These are phyloP conservation scores for Megathymus violae DNA, from an alignment of 1,140 invertebrate species.

Conservation along the genomic window DNA sequence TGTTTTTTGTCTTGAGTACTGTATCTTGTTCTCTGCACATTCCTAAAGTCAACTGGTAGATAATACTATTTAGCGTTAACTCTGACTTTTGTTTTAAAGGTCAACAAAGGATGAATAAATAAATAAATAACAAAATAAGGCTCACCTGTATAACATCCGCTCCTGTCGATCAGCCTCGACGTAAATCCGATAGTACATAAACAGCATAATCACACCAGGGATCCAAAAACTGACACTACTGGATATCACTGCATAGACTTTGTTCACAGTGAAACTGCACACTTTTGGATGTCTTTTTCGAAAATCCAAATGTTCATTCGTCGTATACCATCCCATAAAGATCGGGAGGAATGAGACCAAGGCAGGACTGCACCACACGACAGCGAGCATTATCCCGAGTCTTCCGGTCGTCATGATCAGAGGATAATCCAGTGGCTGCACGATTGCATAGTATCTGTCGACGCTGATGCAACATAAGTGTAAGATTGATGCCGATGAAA, in stretches of 20 bases:
- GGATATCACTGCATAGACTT: conserved; percentile 94
- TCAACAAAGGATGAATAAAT: no score
- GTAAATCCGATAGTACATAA: conserved; percentile 97
- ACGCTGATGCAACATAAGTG: conserved; percentile 96
- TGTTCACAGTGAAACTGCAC: conserved; percentile 95
- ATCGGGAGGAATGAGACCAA: conserved; percentile 97
- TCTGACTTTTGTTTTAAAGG: no score
- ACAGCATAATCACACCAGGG: conserved; percentile 96
- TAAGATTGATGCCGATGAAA: conserved; percentile 95
- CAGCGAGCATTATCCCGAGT: conserved; percentile 90
- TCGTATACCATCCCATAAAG: conserved; percentile 96
- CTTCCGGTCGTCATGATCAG: conserved; percentile 92
- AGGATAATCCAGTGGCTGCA: conserved; percentile 94
- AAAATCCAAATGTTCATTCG: conserved; percentile 89
- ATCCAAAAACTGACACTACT: conserved; percentile 98
- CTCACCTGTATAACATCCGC: conserved; percentile 92
- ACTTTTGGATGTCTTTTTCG: conserved; percentile 89
- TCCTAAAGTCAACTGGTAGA: no score
- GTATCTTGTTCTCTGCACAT: no score
- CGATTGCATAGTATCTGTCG: conserved; percentile 94
- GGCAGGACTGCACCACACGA: conserved; percentile 96
- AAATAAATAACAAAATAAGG: not conserved
- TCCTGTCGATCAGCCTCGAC: conserved; percentile 96
- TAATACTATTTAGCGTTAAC: no score
- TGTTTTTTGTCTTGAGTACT: no score